Conservation (phyloP, 2,888 invertebrate species). For the Aspidapion aeneum region DNA sequence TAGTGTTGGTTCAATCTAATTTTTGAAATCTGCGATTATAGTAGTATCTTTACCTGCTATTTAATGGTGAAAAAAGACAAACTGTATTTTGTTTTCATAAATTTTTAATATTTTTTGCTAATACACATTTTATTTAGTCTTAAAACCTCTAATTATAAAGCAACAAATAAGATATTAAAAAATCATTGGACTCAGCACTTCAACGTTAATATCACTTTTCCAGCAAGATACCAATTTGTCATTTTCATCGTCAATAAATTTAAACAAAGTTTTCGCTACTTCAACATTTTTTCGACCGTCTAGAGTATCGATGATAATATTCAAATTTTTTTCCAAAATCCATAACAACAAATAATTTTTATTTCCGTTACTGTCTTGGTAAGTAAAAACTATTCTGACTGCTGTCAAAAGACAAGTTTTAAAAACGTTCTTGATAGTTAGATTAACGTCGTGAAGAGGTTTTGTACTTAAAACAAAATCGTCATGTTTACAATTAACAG, state of each 20-base stretch:
- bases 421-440: constrained; percentile 51
- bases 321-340: constrained; percentile 59
- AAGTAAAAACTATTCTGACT: constrained; percentile 56
- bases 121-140: too few relatives aligned
- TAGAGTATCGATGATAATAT: constrained; percentile 46
- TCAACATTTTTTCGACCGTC: constrained; percentile 44
- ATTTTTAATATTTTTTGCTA: too few relatives aligned
- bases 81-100: too few relatives aligned
- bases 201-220: constrained; percentile 53
- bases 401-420: constrained; percentile 53
- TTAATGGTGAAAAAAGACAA: too few relatives aligned
- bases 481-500: constrained; percentile 47
- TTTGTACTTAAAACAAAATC: constrained; percentile 31
- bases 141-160: too few relatives aligned
- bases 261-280: constrained; percentile 58
- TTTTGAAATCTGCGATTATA: too few relatives aligned
- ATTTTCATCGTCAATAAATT: constrained; percentile 47
- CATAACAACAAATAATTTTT: constrained; percentile 58
- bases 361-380: constrained; percentile 46
- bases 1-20: too few relatives aligned
- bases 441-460: constrained; percentile 52
- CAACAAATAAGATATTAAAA: constrained; percentile 56
- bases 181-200: constrained; percentile 54
- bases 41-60: too few relatives aligned
- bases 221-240: constrained; percentile 52